Conservation (phyloP, 2,113 vertebrate species). For the Geococcyx californianus region DNA sequence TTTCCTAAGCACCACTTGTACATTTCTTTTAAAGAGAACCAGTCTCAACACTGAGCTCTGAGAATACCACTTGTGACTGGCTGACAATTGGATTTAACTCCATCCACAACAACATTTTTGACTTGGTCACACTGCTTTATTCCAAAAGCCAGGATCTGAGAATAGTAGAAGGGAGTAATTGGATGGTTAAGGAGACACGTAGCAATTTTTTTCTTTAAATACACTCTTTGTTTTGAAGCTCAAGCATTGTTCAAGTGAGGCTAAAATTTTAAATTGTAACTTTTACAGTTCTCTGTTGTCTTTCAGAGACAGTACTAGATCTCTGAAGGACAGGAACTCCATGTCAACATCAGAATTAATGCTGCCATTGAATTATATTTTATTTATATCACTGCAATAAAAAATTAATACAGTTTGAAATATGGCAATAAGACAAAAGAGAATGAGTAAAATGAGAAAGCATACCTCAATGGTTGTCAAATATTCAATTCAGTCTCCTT, state of each 20-base stretch:
- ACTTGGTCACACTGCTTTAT: not conserved
- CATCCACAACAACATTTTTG: too few species aligned
- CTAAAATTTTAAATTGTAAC: not conserved
- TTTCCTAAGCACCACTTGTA: too few species aligned
- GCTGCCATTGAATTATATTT: not conserved
- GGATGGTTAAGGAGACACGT: not conserved
- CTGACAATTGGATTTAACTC: too few species aligned
- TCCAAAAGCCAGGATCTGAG: not conserved
- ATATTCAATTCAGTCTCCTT: not conserved
- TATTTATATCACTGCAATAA: not conserved
- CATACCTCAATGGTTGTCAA: not conserved
- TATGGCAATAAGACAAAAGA: not conserved
- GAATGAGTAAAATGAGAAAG: not conserved
- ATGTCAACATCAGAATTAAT: not conserved
- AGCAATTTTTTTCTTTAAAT: not conserved
- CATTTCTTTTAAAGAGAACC: too few species aligned
- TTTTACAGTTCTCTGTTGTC: not conserved
- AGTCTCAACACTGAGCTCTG: too few species aligned
- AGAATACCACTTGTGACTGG: too few species aligned
- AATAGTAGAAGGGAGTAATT: not conserved
- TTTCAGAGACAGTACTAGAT: not conserved
- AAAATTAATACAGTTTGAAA: conserved; percentile 15
- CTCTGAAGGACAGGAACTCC: not conserved
- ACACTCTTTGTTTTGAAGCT: not conserved
- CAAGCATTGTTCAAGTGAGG: not conserved